A percentile compares a stretch with the other conserved stretches of the same genome.
phyloP scores from a whole-genome alignment of 2,113 vertebrate genomes.

The Brevimyrus niger region DNA sequence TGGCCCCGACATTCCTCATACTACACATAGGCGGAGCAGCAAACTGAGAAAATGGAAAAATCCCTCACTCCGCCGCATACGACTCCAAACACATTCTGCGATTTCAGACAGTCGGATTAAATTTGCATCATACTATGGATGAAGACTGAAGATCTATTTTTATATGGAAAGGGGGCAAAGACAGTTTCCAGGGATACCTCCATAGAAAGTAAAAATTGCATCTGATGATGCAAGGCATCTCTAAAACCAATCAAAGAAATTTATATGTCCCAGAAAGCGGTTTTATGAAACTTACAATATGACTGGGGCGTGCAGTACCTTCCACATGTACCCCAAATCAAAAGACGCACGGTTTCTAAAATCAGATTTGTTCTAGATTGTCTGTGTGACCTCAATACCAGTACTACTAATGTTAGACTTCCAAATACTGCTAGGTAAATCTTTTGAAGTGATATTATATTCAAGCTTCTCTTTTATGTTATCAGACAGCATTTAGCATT shows the following conservation, averaged over 20 bases:
- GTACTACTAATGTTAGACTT: background rate
- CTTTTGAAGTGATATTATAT: background rate
- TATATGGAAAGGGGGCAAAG: constrained; percentile 2
- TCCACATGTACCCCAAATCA: background rate
- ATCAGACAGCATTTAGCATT: background rate
- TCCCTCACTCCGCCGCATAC: background rate
- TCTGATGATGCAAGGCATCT: constrained; percentile 6
- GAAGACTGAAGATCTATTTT: background rate
- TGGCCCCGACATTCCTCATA: background rate
- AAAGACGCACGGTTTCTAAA: background rate
- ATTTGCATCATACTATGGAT: constrained; percentile 7
- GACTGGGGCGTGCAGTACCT: background rate
- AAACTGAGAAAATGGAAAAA: background rate
- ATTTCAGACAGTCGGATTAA: constrained; percentile 7
- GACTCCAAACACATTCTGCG: background rate
- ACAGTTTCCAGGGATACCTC: constrained; percentile 10
- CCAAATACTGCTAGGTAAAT: background rate
- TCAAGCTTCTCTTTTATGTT: background rate
- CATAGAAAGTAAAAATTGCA: background rate
- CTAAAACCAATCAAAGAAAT: background rate
- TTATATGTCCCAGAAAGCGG: background rate
- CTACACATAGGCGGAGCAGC: background rate
- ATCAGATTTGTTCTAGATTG: background rate
- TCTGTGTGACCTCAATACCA: background rate
- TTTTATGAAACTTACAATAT: constrained; percentile 2